Percentiles rank a stretch among this genome's conserved stretches.
These are phyloP conservation scores for Lithobates pipiens DNA, from an alignment of 2,797 vertebrate species.

Conservation along the genomic window DNA sequence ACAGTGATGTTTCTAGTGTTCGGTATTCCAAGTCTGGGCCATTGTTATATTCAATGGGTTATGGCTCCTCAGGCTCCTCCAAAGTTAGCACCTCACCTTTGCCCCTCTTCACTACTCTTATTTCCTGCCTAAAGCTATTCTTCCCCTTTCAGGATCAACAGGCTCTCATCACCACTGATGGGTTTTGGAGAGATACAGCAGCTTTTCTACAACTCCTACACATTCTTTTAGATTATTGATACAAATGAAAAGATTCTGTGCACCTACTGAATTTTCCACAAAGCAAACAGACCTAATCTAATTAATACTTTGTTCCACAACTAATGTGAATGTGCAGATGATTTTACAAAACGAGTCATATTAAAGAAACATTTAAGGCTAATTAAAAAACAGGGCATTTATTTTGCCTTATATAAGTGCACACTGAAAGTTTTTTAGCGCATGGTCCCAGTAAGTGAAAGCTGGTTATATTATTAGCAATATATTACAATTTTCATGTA, in stretches of 20 bases:
- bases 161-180: conserved; percentile 43
- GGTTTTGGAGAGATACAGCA: conserved; percentile 32
- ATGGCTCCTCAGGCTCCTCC: conserved; percentile 37
- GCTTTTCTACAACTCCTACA: conserved; percentile 5
- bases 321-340: conserved; percentile 2
- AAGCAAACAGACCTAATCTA: conserved; percentile 12
- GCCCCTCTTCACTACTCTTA: not conserved
- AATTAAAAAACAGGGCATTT: no score
- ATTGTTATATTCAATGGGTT: conserved; percentile 2
- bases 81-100: not conserved
- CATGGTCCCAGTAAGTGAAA: no score
- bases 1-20: not conserved
- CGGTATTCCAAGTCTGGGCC: not conserved
- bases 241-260: conserved; percentile 12
- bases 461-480: no score
- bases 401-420: no score
- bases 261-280: not conserved
- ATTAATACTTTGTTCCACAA: not conserved
- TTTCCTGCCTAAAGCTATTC: conserved; percentile 35
- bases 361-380: no score
- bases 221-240: conserved; percentile 39
- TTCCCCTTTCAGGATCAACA: conserved; percentile 28
- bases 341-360: no score
- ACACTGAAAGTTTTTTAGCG: no score
- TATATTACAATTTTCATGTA: no score